Evolutionary conservation across 2,113 vertebrate genomes (phyloP), one percentile per base, ranked within the genome.

Genomic region (Alosa alosa): DNA sequence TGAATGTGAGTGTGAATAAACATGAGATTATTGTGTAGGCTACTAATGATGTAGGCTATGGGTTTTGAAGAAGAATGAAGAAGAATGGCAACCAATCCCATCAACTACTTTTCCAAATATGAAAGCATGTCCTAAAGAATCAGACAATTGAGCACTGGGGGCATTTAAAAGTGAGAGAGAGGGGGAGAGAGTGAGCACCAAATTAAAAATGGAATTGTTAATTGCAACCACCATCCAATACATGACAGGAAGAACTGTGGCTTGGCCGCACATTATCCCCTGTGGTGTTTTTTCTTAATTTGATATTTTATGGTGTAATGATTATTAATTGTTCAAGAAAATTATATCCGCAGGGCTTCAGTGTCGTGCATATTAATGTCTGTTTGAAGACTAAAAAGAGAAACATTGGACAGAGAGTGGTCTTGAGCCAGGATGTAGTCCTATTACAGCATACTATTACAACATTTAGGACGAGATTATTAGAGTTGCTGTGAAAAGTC

Each of bases 301-400:
- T 88, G 81, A 87, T 84, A 85, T 85, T 86, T 86, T 83, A 82
- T 87, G 84, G 82, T 84, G 22, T 88, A 86, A 87, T 87, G 68
- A 75, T 86, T 83, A 87, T 87, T 90, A 88, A 87, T 87, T 89
- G 86, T 57, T 85, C 45, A 13, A 46, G 68, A 86, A 86, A 85
- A 68, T 64, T 55, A 55, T 84, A 83, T 86, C 52, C 13, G 31
- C 72, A 57, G 83, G 55, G 44, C 50, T 75, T 83, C 78, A 39
- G 41, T 86, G 72, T 84, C 25, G 50, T 81, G 82, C 81, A 86
- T 86, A 85, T 86, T 87, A 86, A 86, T 90, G 52, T 86, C 57
- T 75, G 81, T 45, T 86, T 78, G 75, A 78, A 78, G 36, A 36
- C 36, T 78, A 47, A 85, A 86, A 46, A 75, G 68, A 83, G 82